Evolutionary conservation across 1,140 invertebrate species (phyloP).

Genomic region (Camponotus pennsylvanicus): DNA sequence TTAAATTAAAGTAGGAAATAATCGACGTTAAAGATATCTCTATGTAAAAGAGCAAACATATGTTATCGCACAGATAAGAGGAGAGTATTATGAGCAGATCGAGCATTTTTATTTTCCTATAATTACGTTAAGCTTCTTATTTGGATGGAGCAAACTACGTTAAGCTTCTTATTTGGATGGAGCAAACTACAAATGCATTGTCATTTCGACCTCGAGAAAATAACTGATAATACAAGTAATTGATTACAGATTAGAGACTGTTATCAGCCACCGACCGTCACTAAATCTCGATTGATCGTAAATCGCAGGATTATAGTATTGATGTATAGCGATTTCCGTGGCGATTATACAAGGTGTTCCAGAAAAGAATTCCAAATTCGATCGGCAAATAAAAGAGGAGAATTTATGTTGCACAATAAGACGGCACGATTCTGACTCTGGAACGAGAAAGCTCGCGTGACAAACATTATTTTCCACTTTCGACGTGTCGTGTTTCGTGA

Average conservation of each 20-base stretch:
- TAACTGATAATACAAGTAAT: conserved; percentile 4
- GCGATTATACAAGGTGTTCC: conserved; percentile 43
- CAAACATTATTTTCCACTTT: conserved; percentile 41
- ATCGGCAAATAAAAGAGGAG: conserved; percentile 28
- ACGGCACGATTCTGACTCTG: background rate
- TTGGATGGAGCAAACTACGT: background rate
- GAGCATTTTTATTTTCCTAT: conserved; percentile 1
- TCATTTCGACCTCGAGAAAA: conserved; percentile 13
- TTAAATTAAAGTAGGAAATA: conserved; percentile 53
- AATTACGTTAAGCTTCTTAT: background rate
- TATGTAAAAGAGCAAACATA: conserved; percentile 25
- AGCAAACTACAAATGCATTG: background rate
- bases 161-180: background rate
- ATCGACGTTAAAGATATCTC: conserved; percentile 52
- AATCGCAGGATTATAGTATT: background rate
- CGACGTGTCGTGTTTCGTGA: conserved; percentile 22
- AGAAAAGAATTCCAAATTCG: conserved; percentile 40
- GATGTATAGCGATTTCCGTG: background rate
- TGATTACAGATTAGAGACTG: conserved; percentile 20
- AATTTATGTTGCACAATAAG: background rate
- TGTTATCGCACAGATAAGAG: conserved; percentile 15
- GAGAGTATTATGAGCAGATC: conserved; percentile 43
- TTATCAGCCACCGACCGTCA: conserved; percentile 28
- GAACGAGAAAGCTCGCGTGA: conserved; percentile 35
- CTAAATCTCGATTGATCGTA: conserved; percentile 10